phyloP scores from a whole-genome alignment of 2,113 vertebrate species.

The Trachemys scripta region DNA sequence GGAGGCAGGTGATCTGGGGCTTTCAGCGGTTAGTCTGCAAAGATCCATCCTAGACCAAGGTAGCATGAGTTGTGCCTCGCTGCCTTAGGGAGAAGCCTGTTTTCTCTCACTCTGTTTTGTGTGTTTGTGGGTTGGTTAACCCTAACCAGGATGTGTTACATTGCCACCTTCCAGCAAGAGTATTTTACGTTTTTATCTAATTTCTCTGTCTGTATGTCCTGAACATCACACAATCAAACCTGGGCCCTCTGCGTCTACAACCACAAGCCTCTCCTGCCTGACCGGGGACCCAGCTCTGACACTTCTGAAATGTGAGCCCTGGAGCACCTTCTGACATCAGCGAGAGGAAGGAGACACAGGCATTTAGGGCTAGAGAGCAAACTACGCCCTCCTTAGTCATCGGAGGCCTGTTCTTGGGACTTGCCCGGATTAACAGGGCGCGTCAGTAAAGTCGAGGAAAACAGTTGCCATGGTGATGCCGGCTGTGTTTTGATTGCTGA shows the following conservation, averaged over 20 bases:
- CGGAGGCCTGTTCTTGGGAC: background rate
- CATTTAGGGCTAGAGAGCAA: background rate
- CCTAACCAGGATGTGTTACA: no score
- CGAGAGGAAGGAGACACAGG: background rate
- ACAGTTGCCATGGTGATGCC: slow-evolving; percentile 2
- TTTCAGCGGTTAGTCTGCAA: background rate
- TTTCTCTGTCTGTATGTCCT: background rate
- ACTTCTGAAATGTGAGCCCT: background rate
- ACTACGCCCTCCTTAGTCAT: background rate
- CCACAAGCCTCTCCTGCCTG: background rate
- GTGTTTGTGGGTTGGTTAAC: background rate
- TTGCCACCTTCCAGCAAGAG: background rate
- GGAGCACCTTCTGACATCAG: slow-evolving; percentile 9
- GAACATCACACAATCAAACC: background rate
- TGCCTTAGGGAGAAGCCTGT: background rate
- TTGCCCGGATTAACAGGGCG: background rate
- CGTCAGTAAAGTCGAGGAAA: background rate
- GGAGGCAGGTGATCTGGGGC: background rate
- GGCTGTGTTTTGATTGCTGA: background rate
- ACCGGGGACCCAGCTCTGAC: background rate
- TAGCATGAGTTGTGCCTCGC: background rate
- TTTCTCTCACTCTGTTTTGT: background rate
- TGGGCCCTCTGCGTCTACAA: no score
- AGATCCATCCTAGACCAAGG: background rate
- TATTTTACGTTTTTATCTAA: background rate